Conservation (phyloP, 2,113 vertebrate genomes). For the Ovis canadensis region DNA sequence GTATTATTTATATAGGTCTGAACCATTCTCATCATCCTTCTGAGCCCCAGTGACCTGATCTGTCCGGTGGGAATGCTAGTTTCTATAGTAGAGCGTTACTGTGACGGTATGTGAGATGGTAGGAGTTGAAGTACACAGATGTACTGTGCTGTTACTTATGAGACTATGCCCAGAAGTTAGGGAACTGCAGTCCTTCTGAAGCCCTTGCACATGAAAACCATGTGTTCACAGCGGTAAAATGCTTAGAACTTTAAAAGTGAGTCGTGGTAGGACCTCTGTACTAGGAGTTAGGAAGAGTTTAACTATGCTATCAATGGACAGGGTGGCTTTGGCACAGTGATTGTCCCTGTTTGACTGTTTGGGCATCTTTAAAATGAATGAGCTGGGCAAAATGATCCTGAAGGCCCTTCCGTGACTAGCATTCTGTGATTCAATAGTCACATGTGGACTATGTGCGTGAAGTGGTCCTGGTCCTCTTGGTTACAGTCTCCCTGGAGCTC, state of each 20-base stretch:
- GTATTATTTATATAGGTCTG: neutral
- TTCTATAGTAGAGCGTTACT: neutral
- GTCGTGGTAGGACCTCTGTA: too few species aligned
- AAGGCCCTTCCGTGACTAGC: neutral
- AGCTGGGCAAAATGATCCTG: neutral
- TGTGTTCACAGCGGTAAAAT: neutral
- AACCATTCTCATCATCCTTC: neutral
- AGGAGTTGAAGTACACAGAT: neutral
- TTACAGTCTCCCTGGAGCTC: neutral
- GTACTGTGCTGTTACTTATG: neutral
- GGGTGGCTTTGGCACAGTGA: neutral
- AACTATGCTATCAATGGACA: neutral
- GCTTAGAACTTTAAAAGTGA: neutral
- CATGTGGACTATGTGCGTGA: neutral
- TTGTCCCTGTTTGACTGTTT: neutral
- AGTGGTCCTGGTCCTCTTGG: neutral
- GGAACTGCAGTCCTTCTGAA: neutral
- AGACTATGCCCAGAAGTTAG: neutral
- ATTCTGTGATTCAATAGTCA: neutral
- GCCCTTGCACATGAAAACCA: neutral
- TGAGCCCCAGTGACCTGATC: neutral
- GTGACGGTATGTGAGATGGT: neutral
- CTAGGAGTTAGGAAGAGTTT: neutral
- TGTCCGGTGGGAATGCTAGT: neutral
- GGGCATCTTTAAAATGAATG: neutral